Base-by-base conservation (phyloP, 2,888 invertebrate genomes). In the Folsomia manolachei region DNA sequence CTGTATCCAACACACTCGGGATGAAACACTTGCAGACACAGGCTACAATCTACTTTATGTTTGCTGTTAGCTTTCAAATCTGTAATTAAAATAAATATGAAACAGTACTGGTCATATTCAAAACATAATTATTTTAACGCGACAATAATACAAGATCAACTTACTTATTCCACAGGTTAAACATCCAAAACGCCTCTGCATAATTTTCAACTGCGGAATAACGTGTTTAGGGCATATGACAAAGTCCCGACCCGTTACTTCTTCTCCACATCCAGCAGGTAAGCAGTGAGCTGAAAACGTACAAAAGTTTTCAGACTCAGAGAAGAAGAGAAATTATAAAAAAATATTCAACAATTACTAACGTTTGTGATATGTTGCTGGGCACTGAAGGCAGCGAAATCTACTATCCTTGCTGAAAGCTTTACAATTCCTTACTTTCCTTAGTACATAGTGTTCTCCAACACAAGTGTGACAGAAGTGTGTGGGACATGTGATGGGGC, bases 391-490 rank as follows among this genome's bases (percentile, higher is more conserved):
- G 25, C 79, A 80, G 18, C 73, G 62, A 53, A 56, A 76, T 51
- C 68, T 65, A 2, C 69, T 69, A 2, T 19, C 62, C 18, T 25
- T 25, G 11, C 25, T 18, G 51, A 56, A 67, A 1, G 68, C 61
- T 11, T 73, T 76, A 23, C 27, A 71, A 27, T 78, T 76, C 27
- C 80, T 25, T 19, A 76, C 66, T 62, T 75, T 75, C 18, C 68
- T 64, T 9, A 65, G 64, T n/a, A 74, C 71, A 11, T 70, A 56
- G n/a, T 80, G 78, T 53, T 80, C 80, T 1, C 74, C 77, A 7
- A 75, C 68, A 61, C 80, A 80, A 1, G 76, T 75, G 56, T 80
- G 80, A 56, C 80, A 80, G 27, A 76, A 80, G 21, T 80, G 80
- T 1, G 71, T 18, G 1, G 80, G 80, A 52, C 80, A 80, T 1